Evolutionary conservation across 2,888 invertebrate genomes (phyloP).

Genomic region (Nemotelus pantherinus): DNA sequence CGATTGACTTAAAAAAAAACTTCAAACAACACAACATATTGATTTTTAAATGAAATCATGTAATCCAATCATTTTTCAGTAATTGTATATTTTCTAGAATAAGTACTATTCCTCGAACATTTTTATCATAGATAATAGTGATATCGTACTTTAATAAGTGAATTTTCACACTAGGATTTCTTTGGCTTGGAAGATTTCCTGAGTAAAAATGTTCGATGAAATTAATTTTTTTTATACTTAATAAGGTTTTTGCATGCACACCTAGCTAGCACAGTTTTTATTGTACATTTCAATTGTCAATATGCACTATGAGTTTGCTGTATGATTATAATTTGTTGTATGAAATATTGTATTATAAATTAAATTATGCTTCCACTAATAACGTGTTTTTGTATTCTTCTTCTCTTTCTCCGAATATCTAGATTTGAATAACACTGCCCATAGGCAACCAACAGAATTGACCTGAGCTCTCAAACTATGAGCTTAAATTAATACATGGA

Average conservation of each 20-base stretch:
- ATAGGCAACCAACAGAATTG: slow-evolving; percentile 20
- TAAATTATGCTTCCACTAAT: slow-evolving; percentile 2
- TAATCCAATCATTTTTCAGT: too few species aligned
- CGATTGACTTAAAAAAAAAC: too few species aligned
- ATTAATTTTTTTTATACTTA: neutral
- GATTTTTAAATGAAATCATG: too few species aligned
- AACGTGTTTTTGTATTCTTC: neutral
- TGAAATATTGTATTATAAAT: neutral
- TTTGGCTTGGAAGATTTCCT: too few species aligned
- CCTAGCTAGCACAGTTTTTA: slow-evolving; percentile 2
- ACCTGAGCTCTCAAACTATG: neutral
- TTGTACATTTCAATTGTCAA: neutral
- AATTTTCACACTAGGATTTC: too few species aligned
- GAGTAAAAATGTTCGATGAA: too few species aligned
- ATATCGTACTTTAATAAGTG: too few species aligned
- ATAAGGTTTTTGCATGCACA: slow-evolving; percentile 21
- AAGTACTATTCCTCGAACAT: too few species aligned
- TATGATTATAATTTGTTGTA: slow-evolving; percentile 16
- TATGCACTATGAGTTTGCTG: neutral
- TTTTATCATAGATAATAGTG: too few species aligned
- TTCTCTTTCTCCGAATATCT: slow-evolving; percentile 4
- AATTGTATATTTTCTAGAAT: too few species aligned
- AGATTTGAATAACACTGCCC: slow-evolving; percentile 30
- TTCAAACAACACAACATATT: too few species aligned
- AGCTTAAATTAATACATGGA: neutral